Percentiles rank a stretch among this genome's conserved stretches.
Conservation (phyloP, 1,140 invertebrate genomes). For the Drosophila kepulauana region DNA sequence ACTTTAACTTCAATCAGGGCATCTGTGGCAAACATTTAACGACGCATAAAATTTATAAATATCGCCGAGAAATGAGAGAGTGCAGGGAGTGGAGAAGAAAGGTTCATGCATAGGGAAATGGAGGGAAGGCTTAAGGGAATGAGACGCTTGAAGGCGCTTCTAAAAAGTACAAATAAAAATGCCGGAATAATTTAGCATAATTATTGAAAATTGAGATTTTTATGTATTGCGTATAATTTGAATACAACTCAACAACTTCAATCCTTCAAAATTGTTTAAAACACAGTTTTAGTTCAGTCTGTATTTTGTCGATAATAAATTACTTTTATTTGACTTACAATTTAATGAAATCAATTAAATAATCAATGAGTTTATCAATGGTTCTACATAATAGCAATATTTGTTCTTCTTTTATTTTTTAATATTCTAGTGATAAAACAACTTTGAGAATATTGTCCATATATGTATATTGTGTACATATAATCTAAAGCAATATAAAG, state of each 20-base stretch:
- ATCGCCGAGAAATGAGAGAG: conserved; percentile 17
- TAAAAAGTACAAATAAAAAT: conserved; percentile 44
- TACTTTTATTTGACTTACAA: background rate
- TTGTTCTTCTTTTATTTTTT: too few relatives aligned
- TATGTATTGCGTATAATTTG: conserved; percentile 52
- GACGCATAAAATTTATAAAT: conserved; percentile 75
- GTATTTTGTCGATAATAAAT: background rate
- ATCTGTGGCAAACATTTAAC: conserved; percentile 62
- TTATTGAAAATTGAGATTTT: conserved; percentile 68
- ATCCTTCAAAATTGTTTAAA: conserved; percentile 27
- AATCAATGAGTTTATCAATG: background rate
- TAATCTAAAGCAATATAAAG: too few relatives aligned
- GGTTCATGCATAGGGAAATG: background rate
- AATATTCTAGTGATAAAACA: too few relatives aligned
- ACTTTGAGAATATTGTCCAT: too few relatives aligned
- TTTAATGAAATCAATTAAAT: background rate
- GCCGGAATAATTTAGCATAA: conserved; percentile 62
- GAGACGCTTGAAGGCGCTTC: background rate
- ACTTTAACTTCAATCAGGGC: conserved; percentile 10
- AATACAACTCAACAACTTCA: conserved; percentile 28
- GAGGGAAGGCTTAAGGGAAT: background rate
- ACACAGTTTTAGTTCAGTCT: background rate
- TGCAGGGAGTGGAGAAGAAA: background rate
- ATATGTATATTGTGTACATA: too few relatives aligned
- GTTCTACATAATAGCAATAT: too few relatives aligned